A percentile compares a stretch with the other conserved stretches of the same genome.
These are phyloP conservation scores for Rhinoderma darwinii DNA, from an alignment of 2,113 vertebrate genomes.

Conservation along the genomic window DNA sequence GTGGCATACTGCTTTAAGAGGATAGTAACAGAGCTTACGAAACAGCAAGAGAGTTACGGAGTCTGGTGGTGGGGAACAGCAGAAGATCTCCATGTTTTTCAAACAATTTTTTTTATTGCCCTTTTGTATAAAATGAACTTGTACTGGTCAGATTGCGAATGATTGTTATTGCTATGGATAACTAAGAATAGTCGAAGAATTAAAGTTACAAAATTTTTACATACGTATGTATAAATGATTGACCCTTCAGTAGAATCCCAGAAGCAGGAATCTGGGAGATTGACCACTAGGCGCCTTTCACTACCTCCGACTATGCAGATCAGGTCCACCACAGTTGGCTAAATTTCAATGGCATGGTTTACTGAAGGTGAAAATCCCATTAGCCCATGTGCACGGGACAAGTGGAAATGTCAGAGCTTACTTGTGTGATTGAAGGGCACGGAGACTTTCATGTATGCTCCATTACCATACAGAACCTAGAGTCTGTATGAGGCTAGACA, in stretches of 20 bases:
- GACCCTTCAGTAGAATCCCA: neutral
- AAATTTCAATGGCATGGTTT: slow-evolving; percentile 31
- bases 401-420: slow-evolving; percentile 34
- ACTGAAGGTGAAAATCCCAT: slow-evolving; percentile 27
- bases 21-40: no score
- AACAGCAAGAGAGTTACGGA: no score
- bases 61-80: no score
- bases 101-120: no score
- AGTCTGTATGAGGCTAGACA: neutral
- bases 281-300: neutral
- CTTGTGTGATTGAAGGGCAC: slow-evolving; percentile 14
- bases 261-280: neutral
- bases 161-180: no score
- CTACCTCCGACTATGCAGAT: neutral
- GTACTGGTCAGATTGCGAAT: no score
- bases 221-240: neutral
- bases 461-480: neutral
- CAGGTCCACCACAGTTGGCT: slow-evolving; percentile 12
- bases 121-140: no score
- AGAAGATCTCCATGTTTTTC: no score
- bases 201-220: no score
- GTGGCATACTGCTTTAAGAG: no score
- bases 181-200: no score
- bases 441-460: slow-evolving; percentile 1
- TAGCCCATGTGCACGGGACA: slow-evolving; percentile 16